Evolutionary conservation across 2,113 vertebrate species (phyloP).

Genomic region (Pitta sordida): DNA sequence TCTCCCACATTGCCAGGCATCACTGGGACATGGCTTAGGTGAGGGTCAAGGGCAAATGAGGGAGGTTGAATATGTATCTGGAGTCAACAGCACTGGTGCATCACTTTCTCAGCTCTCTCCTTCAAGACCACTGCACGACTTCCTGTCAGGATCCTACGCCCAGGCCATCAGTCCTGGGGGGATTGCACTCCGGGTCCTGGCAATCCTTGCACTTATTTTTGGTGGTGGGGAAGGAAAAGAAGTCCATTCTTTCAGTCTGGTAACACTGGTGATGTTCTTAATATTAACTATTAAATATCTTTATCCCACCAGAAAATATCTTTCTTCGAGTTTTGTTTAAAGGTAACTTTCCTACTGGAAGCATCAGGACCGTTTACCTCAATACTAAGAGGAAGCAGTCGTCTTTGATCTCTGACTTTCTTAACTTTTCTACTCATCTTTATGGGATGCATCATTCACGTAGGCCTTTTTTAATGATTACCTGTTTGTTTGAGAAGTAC

Average conservation of each 20-base stretch:
- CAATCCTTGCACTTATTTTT: not conserved
- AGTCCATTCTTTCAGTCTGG: not conserved
- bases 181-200: not conserved
- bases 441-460: not conserved
- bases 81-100: not conserved
- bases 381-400: not conserved
- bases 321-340: not conserved
- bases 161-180: no score
- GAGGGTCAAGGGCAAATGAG: not conserved
- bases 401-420: not conserved
- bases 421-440: not conserved
- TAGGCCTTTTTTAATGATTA: not conserved
- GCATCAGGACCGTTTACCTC: not conserved
- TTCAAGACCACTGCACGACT: not conserved
- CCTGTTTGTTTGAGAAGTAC: not conserved
- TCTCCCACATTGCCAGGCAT: not conserved
- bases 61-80: not conserved
- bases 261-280: not conserved
- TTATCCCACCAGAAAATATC: not conserved
- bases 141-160: rapidly evolving
- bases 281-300: not conserved
- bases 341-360: not conserved
- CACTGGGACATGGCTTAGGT: no score
- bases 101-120: not conserved
- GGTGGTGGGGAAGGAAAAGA: not conserved